These are phyloP conservation scores for Pristionchus arcanus DNA, from an alignment of 2,888 invertebrate species.

Conservation along the genomic window DNA sequence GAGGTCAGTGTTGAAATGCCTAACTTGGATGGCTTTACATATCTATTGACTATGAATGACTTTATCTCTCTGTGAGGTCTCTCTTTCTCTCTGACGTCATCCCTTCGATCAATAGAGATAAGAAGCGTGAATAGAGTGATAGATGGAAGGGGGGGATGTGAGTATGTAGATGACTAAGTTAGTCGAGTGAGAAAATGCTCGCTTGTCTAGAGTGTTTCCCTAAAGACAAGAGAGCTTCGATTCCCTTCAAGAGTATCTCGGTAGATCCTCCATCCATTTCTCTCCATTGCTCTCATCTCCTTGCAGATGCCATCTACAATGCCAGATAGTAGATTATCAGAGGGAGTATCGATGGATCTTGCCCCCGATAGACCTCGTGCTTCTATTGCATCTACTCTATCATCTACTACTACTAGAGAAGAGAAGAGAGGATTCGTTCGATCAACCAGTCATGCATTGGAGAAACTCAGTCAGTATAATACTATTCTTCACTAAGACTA, in stretches of 20 bases:
- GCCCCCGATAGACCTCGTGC: not conserved
- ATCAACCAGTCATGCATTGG: constrained; percentile 52
- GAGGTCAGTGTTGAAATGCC: constrained; percentile 6
- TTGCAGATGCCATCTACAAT: constrained; percentile 14
- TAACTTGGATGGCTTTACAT: not conserved
- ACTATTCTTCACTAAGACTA: not conserved
- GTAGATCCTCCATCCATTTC: not conserved
- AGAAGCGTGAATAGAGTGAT: constrained; percentile 43
- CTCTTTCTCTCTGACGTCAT: not conserved
- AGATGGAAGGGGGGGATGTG: constrained; percentile 8
- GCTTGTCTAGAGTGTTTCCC: constrained; percentile 14
- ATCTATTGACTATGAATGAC: not conserved
- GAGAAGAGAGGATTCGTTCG: constrained; percentile 24
- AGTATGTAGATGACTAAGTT: constrained; percentile 41
- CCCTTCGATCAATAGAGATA: constrained; percentile 10
- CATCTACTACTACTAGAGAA: constrained; percentile 34
- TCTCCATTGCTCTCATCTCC: not conserved
- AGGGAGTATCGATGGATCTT: not conserved
- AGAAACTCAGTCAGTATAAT: constrained; percentile 35
- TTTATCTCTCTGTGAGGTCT: not conserved
- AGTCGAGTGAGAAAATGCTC: not conserved
- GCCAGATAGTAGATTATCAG: not conserved
- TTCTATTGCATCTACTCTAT: constrained; percentile 30
- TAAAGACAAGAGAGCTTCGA: not conserved
- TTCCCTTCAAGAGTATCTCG: not conserved